Percentiles rank a stretch among this genome's conserved stretches.
Evolutionary conservation across 2,797 vertebrate genomes (phyloP).

Genomic region (Eupleurogrammus muticus): DNA sequence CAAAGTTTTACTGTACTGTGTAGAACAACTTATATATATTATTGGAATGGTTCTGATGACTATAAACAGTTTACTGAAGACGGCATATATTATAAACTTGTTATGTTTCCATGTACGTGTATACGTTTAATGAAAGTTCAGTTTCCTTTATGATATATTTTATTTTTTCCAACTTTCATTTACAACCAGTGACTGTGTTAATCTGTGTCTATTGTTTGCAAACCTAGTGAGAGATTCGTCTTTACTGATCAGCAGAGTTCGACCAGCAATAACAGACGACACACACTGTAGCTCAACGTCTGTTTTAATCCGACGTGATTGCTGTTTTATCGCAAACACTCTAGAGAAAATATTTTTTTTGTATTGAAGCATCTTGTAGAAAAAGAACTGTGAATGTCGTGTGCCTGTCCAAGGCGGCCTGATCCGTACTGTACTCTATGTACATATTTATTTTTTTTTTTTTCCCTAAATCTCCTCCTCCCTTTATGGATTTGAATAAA

Average conservation of each 20-base stretch:
- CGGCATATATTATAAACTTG: conserved; percentile 41
- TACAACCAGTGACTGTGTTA: conserved; percentile 55
- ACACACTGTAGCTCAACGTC: conserved; percentile 52
- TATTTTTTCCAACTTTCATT: conserved; percentile 54
- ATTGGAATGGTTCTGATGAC: conserved; percentile 44
- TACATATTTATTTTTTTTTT: conserved; percentile 69
- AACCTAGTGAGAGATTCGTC: conserved; percentile 35
- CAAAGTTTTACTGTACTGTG: conserved; percentile 61
- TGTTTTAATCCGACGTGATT: conserved; percentile 47
- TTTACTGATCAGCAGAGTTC: conserved; percentile 44
- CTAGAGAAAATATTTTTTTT: conserved; percentile 48
- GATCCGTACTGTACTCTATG: conserved; percentile 58
- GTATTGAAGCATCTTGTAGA: conserved; percentile 71
- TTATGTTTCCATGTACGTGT: conserved; percentile 31
- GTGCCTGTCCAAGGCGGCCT: conserved; percentile 77
- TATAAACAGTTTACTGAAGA: conserved; percentile 50
- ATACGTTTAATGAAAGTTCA: conserved; percentile 22
- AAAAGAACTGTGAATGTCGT: conserved; percentile 74
- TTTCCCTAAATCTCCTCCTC: conserved; percentile 35
- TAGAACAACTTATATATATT: conserved; percentile 50
- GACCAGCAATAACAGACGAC: conserved; percentile 74
- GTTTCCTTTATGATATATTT: conserved; percentile 44
- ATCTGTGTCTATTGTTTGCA: conserved; percentile 48
- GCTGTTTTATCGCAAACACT: conserved; percentile 67
- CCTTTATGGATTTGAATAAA: conserved; percentile 29